A percentile compares a stretch with the other conserved stretches of the same genome.
Conservation (phyloP, 2,797 vertebrate genomes). For the Rhodeus uyekii region DNA sequence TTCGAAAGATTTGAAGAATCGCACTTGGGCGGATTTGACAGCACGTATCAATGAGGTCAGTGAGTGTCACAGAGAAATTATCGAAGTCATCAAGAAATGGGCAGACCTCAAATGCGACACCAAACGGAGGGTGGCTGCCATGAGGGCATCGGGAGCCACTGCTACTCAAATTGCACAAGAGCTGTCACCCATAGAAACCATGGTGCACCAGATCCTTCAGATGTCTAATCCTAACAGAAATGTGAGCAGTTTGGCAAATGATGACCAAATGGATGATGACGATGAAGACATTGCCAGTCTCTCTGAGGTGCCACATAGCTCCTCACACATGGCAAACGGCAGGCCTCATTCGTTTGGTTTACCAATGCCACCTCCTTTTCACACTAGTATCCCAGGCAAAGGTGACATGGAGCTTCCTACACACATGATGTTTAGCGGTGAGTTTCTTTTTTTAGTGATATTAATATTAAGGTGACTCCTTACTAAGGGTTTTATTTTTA, state of each 20-base stretch:
- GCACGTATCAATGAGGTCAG: conserved; percentile 64
- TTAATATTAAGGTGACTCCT: background rate
- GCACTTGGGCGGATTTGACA: conserved; percentile 60
- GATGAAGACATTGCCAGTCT: conserved; percentile 53
- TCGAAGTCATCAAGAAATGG: conserved; percentile 83
- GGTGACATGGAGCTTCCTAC: conserved; percentile 26
- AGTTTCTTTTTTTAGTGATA: conserved; percentile 5
- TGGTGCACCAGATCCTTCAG: conserved; percentile 79
- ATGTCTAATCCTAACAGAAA: conserved; percentile 58
- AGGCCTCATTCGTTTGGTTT: conserved; percentile 32
- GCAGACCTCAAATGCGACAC: conserved; percentile 81
- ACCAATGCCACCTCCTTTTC: conserved; percentile 27
- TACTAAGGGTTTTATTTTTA: background rate
- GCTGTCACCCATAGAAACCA: conserved; percentile 75
- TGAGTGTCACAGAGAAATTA: conserved; percentile 64
- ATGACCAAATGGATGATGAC: conserved; percentile 43
- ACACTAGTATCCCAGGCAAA: conserved; percentile 18
- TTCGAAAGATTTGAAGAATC: conserved; percentile 60
- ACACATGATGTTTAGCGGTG: conserved; percentile 43
- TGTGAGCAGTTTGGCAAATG: conserved; percentile 28
- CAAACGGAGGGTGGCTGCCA: conserved; percentile 71
- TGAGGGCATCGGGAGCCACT: conserved; percentile 61
- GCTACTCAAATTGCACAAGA: conserved; percentile 58
- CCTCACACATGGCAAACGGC: conserved; percentile 39
- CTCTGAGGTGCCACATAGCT: conserved; percentile 6